Percentiles rank a stretch among this genome's conserved stretches.
Conservation (phyloP, 2,797 vertebrate species). For the Rhabdomys pumilio region DNA sequence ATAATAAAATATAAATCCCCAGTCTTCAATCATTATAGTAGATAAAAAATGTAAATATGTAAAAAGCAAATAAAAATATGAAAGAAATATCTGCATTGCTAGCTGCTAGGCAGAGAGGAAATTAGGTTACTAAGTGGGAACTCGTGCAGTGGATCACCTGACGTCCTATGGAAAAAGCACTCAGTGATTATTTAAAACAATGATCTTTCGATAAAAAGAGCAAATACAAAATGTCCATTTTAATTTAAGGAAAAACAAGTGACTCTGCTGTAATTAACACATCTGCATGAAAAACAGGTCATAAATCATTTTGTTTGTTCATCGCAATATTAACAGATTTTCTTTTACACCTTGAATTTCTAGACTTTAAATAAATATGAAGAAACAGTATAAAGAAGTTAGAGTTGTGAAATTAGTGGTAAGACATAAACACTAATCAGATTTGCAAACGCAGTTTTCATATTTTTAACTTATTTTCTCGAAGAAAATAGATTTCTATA, state of each 20-base stretch:
- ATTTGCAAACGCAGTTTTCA: conserved; percentile 10
- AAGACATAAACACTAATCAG: conserved; percentile 5
- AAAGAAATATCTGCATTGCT: conserved; percentile 77
- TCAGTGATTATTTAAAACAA: conserved; percentile 84
- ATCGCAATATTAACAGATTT: conserved; percentile 75
- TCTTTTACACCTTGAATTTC: not conserved
- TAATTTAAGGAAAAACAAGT: conserved; percentile 83
- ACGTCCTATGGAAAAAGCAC: conserved; percentile 81
- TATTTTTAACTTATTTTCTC: not conserved
- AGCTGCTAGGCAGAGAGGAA: conserved; percentile 83
- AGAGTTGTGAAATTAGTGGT: conserved; percentile 45
- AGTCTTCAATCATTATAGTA: conserved; percentile 79
- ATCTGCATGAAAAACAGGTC: conserved; percentile 84
- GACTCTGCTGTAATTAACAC: conserved; percentile 83
- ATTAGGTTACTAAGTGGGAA: conserved; percentile 87
- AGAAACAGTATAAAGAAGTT: not conserved
- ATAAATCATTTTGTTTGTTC: conserved; percentile 71
- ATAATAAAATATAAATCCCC: conserved; percentile 66
- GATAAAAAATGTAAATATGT: conserved; percentile 80
- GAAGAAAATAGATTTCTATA: conserved; percentile 2
- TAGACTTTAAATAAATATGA: not conserved
- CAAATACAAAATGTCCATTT: conserved; percentile 85
- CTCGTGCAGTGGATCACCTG: conserved; percentile 84
- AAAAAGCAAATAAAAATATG: conserved; percentile 69
- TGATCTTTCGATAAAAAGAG: conserved; percentile 83